A percentile compares a stretch with the other conserved stretches of the same genome.
Evolutionary conservation across 2,113 vertebrate genomes (phyloP).

Genomic region (Tringa solitaria): DNA sequence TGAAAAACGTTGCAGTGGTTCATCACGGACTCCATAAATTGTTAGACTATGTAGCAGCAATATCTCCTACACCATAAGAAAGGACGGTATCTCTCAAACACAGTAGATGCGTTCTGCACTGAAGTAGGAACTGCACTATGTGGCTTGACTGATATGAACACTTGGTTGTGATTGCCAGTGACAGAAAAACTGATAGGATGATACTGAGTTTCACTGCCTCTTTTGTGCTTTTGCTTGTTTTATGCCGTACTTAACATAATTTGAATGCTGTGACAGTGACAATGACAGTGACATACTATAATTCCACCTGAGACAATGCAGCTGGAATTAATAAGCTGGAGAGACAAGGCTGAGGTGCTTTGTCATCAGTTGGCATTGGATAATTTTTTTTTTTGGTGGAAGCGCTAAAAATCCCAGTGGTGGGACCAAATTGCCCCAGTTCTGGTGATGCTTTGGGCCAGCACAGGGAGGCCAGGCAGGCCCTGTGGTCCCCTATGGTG

Average conservation of each 20-base stretch:
- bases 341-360: conserved; percentile 3
- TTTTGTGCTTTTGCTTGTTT: conserved; percentile 42
- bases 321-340: conserved; percentile 21
- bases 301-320: conserved; percentile 37
- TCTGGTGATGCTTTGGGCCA: background rate
- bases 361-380: background rate
- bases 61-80: background rate
- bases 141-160: background rate
- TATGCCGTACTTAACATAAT: background rate
- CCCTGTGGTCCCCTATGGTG: background rate
- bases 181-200: background rate
- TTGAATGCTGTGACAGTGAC: conserved; percentile 22
- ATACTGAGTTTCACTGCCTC: background rate
- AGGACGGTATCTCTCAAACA: background rate
- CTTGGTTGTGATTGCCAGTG: background rate
- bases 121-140: background rate
- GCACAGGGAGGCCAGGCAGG: background rate
- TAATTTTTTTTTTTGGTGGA: background rate
- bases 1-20: conserved; percentile 53
- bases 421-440: background rate
- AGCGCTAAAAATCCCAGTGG: background rate
- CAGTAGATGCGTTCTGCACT: background rate
- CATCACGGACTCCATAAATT: conserved; percentile 42
- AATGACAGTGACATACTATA: background rate
- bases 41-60: background rate